Base-by-base conservation (phyloP, 2,888 invertebrate species). In the Ophion ellenae region DNA sequence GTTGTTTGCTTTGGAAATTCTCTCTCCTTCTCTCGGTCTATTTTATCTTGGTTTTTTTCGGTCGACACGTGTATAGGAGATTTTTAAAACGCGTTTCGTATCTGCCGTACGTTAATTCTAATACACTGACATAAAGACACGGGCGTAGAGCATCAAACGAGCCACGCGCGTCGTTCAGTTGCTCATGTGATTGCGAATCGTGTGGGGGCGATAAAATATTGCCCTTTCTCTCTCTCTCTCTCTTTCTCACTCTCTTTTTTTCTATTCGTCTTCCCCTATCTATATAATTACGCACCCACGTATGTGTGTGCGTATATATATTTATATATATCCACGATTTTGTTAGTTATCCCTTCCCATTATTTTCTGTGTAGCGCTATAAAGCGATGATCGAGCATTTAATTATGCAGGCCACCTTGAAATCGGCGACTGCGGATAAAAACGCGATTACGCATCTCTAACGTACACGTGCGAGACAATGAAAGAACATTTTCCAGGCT, bases 341-440 rank as follows among this genome's bases (percentile, higher is more conserved):
- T 77, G 69, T 80, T 77, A 36, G 53, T 67, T 67, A 73, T 81
- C 67, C 63, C 79, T 63, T 75, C 75, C 61, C 32, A 59, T 67
- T 57, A 63, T 67, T 83, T 69, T 81, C 79, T 64, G 66, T 32
- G 63, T 71, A 45, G 69, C 57, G 53, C 40, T 73, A 59, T 70
- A 71, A 36, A 47, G 64, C 79, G 67, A 63, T 69, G 57, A 57
- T 67, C 80, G 67, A 71, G 83, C 73, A 76, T 86, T 87, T 87
- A 85, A 87, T 88, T 87, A 87, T 88, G 88, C 88, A 86, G 87
- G 86, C 87, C 86, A 88, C 88, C 87, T 88, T 87, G 88, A 87
- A 88, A 88, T 86, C 81, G 82, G 82, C 84, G 84, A 83, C 83
- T 69, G 70, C 82, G 76, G 70, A 83, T 87, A 79, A 81, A 87